These are phyloP conservation scores for Pogonophryne albipinna DNA, from an alignment of 2,797 vertebrate genomes.

Conservation along the genomic window DNA sequence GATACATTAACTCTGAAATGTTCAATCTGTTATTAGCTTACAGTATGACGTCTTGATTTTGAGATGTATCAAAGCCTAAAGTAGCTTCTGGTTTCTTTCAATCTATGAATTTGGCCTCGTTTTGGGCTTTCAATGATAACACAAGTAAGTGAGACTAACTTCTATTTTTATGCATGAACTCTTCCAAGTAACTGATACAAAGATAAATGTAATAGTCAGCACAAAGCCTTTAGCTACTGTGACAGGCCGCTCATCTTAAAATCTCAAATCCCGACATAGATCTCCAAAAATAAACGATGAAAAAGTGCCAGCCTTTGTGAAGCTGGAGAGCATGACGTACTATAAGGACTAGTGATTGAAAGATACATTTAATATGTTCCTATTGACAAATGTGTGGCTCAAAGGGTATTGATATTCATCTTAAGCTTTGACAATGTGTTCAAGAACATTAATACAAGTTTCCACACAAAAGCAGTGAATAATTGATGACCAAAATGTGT, in stretches of 20 bases:
- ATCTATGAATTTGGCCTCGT: background rate
- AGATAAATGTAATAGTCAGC: background rate
- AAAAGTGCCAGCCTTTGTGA: background rate
- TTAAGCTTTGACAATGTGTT: background rate
- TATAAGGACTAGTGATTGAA: background rate
- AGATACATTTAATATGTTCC: background rate
- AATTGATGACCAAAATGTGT: background rate
- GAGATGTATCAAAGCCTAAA: conserved; percentile 11
- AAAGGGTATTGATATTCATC: background rate
- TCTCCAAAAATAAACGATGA: background rate
- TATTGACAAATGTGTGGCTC: background rate
- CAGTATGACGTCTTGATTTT: conserved; percentile 36
- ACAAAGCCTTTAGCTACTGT: conserved; percentile 1
- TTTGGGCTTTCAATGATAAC: background rate
- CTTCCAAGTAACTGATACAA: background rate
- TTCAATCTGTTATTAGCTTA: conserved; percentile 33
- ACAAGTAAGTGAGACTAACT: background rate
- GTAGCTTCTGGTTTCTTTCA: conserved; percentile 6
- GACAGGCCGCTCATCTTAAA: background rate
- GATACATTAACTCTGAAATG: conserved; percentile 45
- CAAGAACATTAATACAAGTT: background rate
- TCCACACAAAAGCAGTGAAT: background rate
- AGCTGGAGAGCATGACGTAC: background rate
- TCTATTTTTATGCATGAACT: conserved; percentile 5
- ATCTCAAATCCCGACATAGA: conserved; percentile 6